Evolutionary conservation across 2,888 invertebrate species (phyloP).

Genomic region (Nephrotoma appendiculata): DNA sequence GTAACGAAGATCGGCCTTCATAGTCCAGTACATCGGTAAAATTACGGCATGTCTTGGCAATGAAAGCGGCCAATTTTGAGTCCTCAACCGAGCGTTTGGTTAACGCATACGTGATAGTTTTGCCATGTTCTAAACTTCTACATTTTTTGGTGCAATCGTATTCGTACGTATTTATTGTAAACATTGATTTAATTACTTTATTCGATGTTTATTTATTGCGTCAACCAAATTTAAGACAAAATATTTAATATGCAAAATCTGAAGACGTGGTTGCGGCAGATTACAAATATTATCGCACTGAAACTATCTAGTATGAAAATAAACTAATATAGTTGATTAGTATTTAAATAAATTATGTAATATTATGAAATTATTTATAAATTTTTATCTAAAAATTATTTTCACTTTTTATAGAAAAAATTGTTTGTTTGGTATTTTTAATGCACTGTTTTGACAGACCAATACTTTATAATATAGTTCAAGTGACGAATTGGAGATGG

Average conservation of each 20-base stretch:
- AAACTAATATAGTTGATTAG: not conserved
- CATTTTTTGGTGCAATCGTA: conserved; percentile 43
- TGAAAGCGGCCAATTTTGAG: conserved; percentile 41
- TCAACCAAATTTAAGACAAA: not conserved
- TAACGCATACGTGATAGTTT: conserved; percentile 42
- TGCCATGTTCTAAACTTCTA: conserved; percentile 37
- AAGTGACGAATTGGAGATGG: too few species aligned
- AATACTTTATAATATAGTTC: not conserved
- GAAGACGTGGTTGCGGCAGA: not conserved
- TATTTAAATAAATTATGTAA: not conserved
- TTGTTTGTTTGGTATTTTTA: not conserved
- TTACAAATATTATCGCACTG: not conserved
- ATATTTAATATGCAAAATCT: not conserved
- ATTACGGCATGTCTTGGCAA: conserved; percentile 44
- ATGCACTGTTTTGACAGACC: not conserved
- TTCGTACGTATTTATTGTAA: conserved; percentile 19
- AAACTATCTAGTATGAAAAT: not conserved
- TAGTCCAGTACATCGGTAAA: conserved; percentile 41
- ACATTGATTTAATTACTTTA: conserved; percentile 7
- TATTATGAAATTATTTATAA: not conserved
- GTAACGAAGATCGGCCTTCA: conserved; percentile 62
- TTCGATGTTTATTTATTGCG: not conserved
- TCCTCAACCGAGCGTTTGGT: conserved; percentile 47
- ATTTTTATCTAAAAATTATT: not conserved
- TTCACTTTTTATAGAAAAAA: not conserved